Conservation (phyloP, 2,797 vertebrate genomes). For the Octomys mimax region DNA sequence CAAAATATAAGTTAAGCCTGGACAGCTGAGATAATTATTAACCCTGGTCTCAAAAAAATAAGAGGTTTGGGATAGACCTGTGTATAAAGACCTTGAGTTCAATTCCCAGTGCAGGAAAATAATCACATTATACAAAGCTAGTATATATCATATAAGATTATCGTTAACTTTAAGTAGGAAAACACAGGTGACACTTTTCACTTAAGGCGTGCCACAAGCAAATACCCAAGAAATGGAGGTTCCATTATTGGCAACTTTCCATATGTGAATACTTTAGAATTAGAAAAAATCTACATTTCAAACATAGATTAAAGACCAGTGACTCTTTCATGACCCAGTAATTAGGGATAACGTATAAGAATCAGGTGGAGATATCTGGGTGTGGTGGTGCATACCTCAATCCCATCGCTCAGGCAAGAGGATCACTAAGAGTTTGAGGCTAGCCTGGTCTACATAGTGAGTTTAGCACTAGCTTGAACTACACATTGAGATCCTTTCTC, state of each 20-base stretch:
- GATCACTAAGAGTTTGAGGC: neutral
- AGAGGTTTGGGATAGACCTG: neutral
- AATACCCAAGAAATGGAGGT: neutral
- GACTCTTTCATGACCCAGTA: neutral
- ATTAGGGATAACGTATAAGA: neutral
- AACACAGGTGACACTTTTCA: neutral
- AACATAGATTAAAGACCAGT: neutral
- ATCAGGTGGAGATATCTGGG: neutral
- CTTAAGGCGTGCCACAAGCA: neutral
- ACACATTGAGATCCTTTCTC: neutral
- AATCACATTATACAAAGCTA: neutral
- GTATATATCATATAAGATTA: neutral
- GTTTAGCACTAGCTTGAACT: neutral
- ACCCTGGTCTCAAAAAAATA: neutral
- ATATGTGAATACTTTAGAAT: neutral
- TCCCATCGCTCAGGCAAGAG: neutral
- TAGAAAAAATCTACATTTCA: neutral
- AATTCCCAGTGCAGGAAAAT: neutral
- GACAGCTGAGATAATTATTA: neutral
- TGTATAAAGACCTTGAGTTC: neutral
- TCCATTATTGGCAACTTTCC: neutral
- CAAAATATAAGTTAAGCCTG: neutral
- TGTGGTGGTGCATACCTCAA: neutral
- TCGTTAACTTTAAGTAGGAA: neutral
- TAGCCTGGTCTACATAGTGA: neutral